Conservation (phyloP, 2,888 invertebrate genomes). For the Oscheius sp. region DNA sequence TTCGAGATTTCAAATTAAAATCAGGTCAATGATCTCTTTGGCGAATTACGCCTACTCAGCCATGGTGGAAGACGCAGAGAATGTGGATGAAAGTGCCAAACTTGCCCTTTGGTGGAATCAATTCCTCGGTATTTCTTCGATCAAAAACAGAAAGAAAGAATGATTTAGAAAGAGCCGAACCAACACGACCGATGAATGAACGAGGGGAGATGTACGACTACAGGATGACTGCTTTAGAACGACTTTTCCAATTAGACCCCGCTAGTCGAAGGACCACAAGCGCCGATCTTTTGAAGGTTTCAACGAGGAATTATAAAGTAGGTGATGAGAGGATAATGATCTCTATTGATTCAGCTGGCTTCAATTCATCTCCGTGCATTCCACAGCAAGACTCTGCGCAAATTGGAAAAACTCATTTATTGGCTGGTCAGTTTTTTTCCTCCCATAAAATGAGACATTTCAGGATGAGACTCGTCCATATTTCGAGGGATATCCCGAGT, state of each 20-base stretch:
- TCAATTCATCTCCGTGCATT: slow-evolving; percentile 10
- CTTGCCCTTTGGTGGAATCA: slow-evolving; percentile 49
- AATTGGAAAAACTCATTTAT: slow-evolving; percentile 21
- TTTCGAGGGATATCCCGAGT: slow-evolving; percentile 26
- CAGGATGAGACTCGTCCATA: slow-evolving; percentile 21
- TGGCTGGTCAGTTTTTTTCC: too few relatives aligned
- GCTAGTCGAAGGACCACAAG: neutral
- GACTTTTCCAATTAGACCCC: slow-evolving; percentile 17
- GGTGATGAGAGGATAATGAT: neutral
- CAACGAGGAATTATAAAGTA: slow-evolving; percentile 12
- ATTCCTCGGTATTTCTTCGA: slow-evolving; percentile 34
- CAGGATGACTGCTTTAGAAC: slow-evolving; percentile 23
- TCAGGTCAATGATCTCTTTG: slow-evolving; percentile 44
- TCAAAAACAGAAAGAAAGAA: neutral
- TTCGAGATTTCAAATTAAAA: neutral
- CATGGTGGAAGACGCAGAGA: slow-evolving; percentile 42
- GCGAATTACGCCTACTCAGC: slow-evolving; percentile 48
- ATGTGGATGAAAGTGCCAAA: slow-evolving; percentile 39
- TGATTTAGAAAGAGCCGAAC: slow-evolving; percentile 17
- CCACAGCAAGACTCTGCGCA: slow-evolving; percentile 19
- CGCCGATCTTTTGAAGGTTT: slow-evolving; percentile 7
- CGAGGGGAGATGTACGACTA: slow-evolving; percentile 22
- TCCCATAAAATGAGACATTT: too few relatives aligned
- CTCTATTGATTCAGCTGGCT: slow-evolving; percentile 1
- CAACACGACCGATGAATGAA: neutral